Evolutionary conservation across 2,888 invertebrate genomes (phyloP).

Genomic region (Sisyra terminalis): DNA sequence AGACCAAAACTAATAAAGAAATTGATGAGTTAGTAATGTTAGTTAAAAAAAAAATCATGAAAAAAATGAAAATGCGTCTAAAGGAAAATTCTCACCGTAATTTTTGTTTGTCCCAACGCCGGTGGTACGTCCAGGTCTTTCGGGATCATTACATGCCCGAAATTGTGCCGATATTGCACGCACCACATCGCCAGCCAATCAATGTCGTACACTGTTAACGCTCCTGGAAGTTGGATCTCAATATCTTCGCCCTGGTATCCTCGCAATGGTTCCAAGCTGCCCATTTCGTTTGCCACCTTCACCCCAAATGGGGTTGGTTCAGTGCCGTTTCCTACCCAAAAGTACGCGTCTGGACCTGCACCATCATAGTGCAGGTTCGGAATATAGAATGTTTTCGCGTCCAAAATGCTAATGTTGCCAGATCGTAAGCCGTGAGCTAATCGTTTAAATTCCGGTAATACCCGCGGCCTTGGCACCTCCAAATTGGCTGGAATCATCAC

Average conservation of each 20-base stretch:
- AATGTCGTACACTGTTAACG: constrained; percentile 74
- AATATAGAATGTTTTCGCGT: constrained; percentile 82
- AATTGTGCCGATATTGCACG: constrained; percentile 76
- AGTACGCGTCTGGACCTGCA: constrained; percentile 81
- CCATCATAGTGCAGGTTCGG: constrained; percentile 88
- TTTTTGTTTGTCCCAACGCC: constrained; percentile 77
- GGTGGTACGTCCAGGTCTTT: constrained; percentile 81
- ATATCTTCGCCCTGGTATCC: constrained; percentile 86
- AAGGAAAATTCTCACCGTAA: constrained; percentile 49
- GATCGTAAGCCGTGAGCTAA: constrained; percentile 78
- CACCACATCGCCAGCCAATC: constrained; percentile 90
- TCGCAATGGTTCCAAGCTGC: constrained; percentile 61
- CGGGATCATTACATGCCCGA: constrained; percentile 77
- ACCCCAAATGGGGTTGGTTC: constrained; percentile 67
- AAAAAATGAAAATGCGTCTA: neutral
- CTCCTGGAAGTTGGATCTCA: constrained; percentile 72
- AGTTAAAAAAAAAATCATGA: neutral
- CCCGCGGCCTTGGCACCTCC: constrained; percentile 63
- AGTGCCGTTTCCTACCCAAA: constrained; percentile 83
- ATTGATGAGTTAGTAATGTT: neutral
- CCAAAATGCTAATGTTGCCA: constrained; percentile 79
- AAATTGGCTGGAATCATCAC: constrained; percentile 62
- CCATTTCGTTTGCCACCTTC: constrained; percentile 81
- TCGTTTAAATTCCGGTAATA: constrained; percentile 72
- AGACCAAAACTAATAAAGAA: constrained; percentile 1